Conservation (phyloP, 2,113 vertebrate genomes). For the Anarrhichthys ocellatus region DNA sequence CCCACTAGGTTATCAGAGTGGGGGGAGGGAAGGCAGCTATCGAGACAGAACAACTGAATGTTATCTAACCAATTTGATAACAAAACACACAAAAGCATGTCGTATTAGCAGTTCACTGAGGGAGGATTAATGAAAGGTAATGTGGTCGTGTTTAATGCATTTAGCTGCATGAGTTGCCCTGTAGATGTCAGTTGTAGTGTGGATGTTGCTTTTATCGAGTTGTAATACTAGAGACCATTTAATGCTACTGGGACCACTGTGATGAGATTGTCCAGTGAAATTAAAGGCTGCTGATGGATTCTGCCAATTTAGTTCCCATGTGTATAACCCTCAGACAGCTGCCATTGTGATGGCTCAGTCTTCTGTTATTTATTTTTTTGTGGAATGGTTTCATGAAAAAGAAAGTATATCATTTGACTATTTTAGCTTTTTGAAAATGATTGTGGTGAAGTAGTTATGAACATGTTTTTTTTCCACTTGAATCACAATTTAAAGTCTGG, state of each 20-base stretch:
- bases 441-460: background rate
- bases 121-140: conserved; percentile 19
- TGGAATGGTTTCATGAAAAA: background rate
- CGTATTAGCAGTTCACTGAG: background rate
- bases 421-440: background rate
- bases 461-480: background rate
- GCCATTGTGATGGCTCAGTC: background rate
- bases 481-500: background rate
- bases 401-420: background rate
- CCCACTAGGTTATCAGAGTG: conserved; percentile 31
- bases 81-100: conserved; percentile 27
- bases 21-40: background rate
- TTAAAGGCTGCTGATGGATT: conserved; percentile 35
- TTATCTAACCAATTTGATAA: conserved; percentile 26
- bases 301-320: background rate
- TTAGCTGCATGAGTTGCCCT: conserved; percentile 24
- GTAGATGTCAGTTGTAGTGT: conserved; percentile 25
- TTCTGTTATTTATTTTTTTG: background rate
- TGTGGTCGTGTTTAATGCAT: conserved; percentile 15
- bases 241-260: background rate
- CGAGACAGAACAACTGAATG: conserved; percentile 1
- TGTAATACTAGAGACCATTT: conserved; percentile 10
- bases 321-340: background rate
- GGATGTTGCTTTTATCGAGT: conserved; percentile 24
- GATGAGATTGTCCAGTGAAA: conserved; percentile 17